Evolutionary conservation across 92 coral and sea anemone species (phyloP), one percentile per base, ranked within the genome.

Genomic region (Metridium senile): DNA sequence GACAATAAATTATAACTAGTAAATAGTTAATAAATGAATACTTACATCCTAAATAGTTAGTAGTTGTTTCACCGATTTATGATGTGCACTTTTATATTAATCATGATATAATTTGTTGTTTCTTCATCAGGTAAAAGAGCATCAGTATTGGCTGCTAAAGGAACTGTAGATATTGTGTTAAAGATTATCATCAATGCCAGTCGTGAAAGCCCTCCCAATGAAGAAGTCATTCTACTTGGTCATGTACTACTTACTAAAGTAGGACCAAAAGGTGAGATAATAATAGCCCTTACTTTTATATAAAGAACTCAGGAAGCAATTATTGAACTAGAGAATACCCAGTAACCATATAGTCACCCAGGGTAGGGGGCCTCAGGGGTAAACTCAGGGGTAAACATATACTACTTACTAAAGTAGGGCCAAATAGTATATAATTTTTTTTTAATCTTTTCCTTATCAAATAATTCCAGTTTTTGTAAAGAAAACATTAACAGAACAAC

Each of bases 241-340:
- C 97, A 96, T 78, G 87, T 89, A 59, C 86, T 96, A 64, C 84
- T 96, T 58, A 94, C 97, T 27, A 96, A 90, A 81, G 85, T 90
- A 32, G 99, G 93, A 46, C 89, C 96, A 29, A 96, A 96, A 93
- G 99, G 99, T 96, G 59, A 32, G 75, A 26, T n/a, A n/a, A n/a
- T n/a, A n/a, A n/a, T n/a, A n/a, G n/a, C n/a, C n/a, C n/a, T n/a
- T n/a, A 53, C 49, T 39, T 39, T 6, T 6, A 39, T 6, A 4
- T 4, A 6, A 39, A 39, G 13, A 6, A 39, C 49, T 39, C 6
- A 39, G 13, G 6, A 17, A n/a, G 13, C 52, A n/a, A 32, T 26
- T 59, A 22, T 45, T 20, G 1, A 34, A 28, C 26, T 43, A 23
- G 47, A 11, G 22, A 33, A n/a, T n/a, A n/a, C n/a, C n/a, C n/a